phyloP scores from a whole-genome alignment of 1,140 invertebrate genomes.

The Cataglyphis hispanica region DNA sequence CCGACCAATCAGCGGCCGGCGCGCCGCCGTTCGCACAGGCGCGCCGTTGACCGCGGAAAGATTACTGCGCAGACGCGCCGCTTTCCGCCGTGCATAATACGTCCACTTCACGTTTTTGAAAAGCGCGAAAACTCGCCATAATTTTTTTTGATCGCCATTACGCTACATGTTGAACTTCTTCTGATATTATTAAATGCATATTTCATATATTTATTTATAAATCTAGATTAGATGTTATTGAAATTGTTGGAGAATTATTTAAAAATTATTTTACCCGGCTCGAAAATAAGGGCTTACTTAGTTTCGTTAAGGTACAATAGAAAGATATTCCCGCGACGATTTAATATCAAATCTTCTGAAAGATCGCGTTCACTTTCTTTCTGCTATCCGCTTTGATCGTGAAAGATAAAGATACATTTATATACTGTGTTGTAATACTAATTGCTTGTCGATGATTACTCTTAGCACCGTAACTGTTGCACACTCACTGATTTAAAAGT shows the following conservation, averaged over 20 bases:
- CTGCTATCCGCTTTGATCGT: constrained; percentile 66
- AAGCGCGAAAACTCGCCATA: not conserved
- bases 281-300: too few species aligned
- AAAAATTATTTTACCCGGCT: too few species aligned
- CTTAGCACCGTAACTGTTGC: constrained; percentile 47
- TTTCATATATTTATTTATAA: too few species aligned
- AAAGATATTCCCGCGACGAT: too few species aligned
- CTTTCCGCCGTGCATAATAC: not conserved
- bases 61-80: not conserved
- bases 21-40: not conserved
- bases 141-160: too few species aligned
- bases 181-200: too few species aligned
- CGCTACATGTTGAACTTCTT: too few species aligned
- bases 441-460: constrained; percentile 38
- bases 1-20: constrained; percentile 66
- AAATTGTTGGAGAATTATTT: too few species aligned
- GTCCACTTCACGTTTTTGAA: not conserved
- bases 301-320: too few species aligned
- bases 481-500: constrained; percentile 59
- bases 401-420: constrained; percentile 71
- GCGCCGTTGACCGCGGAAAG: not conserved
- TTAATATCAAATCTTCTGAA: not conserved
- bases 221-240: too few species aligned
- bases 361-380: constrained; percentile 66
- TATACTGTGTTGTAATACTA: constrained; percentile 76